Evolutionary conservation across 1,140 invertebrate genomes (phyloP).

Genomic region (Drosophila oshimai): DNA sequence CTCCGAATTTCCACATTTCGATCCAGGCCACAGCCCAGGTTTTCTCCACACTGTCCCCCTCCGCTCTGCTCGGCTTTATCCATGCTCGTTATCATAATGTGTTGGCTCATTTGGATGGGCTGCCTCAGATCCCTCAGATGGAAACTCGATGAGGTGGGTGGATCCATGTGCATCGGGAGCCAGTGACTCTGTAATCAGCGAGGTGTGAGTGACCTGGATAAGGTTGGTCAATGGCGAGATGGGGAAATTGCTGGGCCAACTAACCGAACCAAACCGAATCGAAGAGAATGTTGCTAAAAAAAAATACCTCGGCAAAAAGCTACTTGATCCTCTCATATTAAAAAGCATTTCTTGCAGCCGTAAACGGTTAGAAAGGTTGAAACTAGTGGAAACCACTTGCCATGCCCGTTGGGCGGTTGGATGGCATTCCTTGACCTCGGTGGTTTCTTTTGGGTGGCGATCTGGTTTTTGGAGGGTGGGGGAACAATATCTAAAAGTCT

Average conservation of each 20-base stretch:
- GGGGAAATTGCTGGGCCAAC: slow-evolving; percentile 11
- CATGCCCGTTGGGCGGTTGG: not conserved
- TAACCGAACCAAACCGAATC: too few species aligned
- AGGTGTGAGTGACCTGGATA: slow-evolving; percentile 71
- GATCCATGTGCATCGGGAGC: slow-evolving; percentile 30
- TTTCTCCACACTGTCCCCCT: not conserved
- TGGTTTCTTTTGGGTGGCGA: not conserved
- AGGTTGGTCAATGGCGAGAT: slow-evolving; percentile 8
- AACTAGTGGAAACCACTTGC: slow-evolving; percentile 12
- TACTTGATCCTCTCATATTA: slow-evolving; percentile 42
- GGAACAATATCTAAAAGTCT: not conserved
- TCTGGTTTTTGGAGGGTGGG: not conserved
- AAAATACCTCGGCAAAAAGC: slow-evolving; percentile 3
- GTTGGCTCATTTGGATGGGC: slow-evolving; percentile 52
- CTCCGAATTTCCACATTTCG: slow-evolving; percentile 28
- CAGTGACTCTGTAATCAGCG: slow-evolving; percentile 42
- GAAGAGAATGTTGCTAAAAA: slow-evolving; percentile 15
- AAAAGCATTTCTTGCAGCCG: slow-evolving; percentile 33
- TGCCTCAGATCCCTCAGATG: slow-evolving; percentile 7
- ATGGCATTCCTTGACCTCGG: slow-evolving; percentile 22
- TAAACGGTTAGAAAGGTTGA: slow-evolving; percentile 35
- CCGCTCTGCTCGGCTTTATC: slow-evolving; percentile 28
- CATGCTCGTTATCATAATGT: slow-evolving; percentile 80
- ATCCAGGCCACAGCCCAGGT: slow-evolving; percentile 27
- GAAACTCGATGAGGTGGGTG: slow-evolving; percentile 9